Base-by-base conservation (phyloP, 35 echinoderm and acorn worm species). In the Diadema setosum region DNA sequence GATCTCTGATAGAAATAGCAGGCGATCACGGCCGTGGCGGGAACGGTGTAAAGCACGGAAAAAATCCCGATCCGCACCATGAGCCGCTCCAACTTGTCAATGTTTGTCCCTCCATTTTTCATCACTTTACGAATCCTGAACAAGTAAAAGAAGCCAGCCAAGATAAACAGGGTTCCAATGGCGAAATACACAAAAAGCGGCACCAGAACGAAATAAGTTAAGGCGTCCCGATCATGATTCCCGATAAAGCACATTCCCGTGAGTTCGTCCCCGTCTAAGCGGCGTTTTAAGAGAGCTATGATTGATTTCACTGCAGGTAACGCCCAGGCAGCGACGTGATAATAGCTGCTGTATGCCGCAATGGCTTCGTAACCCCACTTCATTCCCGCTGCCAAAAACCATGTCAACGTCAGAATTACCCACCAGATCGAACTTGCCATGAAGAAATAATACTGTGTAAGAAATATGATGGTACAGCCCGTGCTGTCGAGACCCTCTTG, bases 341-440 rank as follows among this genome's bases (percentile, higher is more conserved):
- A 98, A 58, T 98, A 98, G 63, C 96, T 98, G 59, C 96, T 98
- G 64, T 98, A 93, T 5, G 96, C 87, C 9, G 96, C 96, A 49
- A 98, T 98, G 39, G 96, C 96, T 50, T 98, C 96, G 48, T 98
- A 98, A 6, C 96, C 96, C 96, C 96, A 98, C 46, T 98, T 98
- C 96, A 98, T 98, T 31, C 96, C 96, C 1, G 96, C 92, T 12
- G 88, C 88, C 1, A 98, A 78, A 70, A 98, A 98, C 96, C 91
- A 98, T 29, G 96, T 94, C 37, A 98, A 46, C n/a, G 96, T 98
- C 50, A 98, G 56, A 46, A 98, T 94, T 37, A 98, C 92, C 96
- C 96, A 98, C 96, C 96, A 98, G 20, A 98, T 98, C 6, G 96
- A 98, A 69, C 92, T 94, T 18, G 96, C 96, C 96, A 98, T 98